phyloP scores from a whole-genome alignment of 2,797 vertebrate genomes.

The Odontamblyopus rebecca region DNA sequence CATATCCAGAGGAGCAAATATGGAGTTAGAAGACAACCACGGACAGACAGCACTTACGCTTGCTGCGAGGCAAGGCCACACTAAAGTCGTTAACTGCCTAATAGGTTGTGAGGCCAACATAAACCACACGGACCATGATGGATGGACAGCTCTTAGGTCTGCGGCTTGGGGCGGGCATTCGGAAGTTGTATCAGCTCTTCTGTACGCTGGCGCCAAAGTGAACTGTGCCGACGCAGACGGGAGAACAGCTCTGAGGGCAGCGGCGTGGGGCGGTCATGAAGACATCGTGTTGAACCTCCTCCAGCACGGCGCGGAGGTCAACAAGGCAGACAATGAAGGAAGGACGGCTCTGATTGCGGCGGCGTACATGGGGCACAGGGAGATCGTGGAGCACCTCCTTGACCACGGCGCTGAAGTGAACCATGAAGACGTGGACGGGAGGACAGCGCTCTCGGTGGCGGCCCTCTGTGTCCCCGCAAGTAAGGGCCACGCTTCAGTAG shows the following conservation, averaged over 20 bases:
- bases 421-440: slow-evolving; percentile 94
- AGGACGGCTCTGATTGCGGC: slow-evolving; percentile 95
- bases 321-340: slow-evolving; percentile 97
- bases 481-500: slow-evolving; percentile 93
- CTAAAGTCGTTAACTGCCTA: slow-evolving; percentile 95
- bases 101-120: slow-evolving; percentile 94
- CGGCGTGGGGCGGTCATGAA: slow-evolving; percentile 97
- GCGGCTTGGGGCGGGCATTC: slow-evolving; percentile 98
- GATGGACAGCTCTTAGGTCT: slow-evolving; percentile 94
- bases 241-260: slow-evolving; percentile 92
- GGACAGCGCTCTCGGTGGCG: slow-evolving; percentile 93
- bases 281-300: slow-evolving; percentile 96
- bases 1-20: slow-evolving; percentile 88
- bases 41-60: slow-evolving; percentile 96
- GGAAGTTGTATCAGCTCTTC: slow-evolving; percentile 95
- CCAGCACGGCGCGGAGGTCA: slow-evolving; percentile 94
- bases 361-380: slow-evolving; percentile 96
- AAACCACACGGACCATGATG: slow-evolving; percentile 95
- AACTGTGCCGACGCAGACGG: slow-evolving; percentile 95
- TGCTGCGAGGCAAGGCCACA: slow-evolving; percentile 94
- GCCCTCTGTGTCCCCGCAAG: slow-evolving; percentile 96
- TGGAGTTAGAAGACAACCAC: slow-evolving; percentile 91
- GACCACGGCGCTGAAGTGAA: slow-evolving; percentile 95
- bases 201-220: slow-evolving; percentile 95
- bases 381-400: slow-evolving; percentile 95